Evolutionary conservation across 2,888 invertebrate genomes (phyloP), one percentile per base, ranked within the genome.

Genomic region (Papilio demoleus): DNA sequence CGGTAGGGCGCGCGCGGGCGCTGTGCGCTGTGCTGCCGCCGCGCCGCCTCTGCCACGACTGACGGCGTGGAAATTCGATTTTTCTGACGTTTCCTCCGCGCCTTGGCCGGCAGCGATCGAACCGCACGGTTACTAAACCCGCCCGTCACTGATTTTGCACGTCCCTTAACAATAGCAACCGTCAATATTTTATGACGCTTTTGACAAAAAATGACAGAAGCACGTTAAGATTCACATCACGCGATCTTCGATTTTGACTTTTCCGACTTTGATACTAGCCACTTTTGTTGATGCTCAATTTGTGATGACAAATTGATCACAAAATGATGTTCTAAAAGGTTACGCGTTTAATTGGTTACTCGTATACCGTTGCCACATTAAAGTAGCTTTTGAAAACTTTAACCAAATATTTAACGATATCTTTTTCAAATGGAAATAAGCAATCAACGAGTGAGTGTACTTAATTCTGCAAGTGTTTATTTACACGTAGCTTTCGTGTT

Each of bases 11-110:
- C 86, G 89, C 87, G 87, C 88, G 87, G 83, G 90, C 86, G 88
- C 86, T 86, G 77, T 82, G 87, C 87, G 87, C 88, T 84, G 74
- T 88, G 86, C 82, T 82, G 76, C 87, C 92, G 88, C 88, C 89
- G 83, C 92, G 92, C 90, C 92, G 90, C 89, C 90, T 88, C 82
- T 83, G 79, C 84, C 85, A 83, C 90, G 89, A 92, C 92, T 92
- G 92, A 86, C 90, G 90, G 83, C 89, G 87, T 89, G 90, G 87
- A 90, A 91, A 90, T 92, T 92, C 92, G 92, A 92, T 92, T 92
- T 92, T 91, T 88, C 90, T 90, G 90, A 90, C 91, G 88, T 91
- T 90, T 92, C 90, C 91, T 90, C 92, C 92, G 90, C 92, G 88
- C 92, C 92, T 92, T 87, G 84, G 82, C 82, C 81, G 75, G 77